Conservation (phyloP, 2,888 invertebrate genomes). For the Phyllotreta cruciferae region DNA sequence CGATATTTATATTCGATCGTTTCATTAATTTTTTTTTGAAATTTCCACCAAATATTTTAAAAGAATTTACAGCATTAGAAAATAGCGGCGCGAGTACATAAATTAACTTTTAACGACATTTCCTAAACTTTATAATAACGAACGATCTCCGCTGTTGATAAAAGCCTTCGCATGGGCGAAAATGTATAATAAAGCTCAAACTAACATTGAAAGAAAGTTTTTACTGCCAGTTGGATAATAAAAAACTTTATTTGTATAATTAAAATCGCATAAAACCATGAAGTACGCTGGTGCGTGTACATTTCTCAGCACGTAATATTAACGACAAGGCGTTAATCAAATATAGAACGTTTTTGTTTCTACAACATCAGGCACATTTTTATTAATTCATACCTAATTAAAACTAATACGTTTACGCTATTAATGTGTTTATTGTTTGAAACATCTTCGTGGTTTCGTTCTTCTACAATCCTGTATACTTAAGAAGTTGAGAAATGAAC, state of each 20-base stretch:
- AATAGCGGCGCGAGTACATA: too few species aligned
- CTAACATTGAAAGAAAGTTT: constrained; percentile 23
- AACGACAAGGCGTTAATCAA: constrained; percentile 26
- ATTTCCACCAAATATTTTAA: too few species aligned
- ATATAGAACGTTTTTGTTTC: constrained; percentile 18
- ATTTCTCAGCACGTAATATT: constrained; percentile 21
- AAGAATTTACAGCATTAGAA: too few species aligned
- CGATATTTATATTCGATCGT: too few species aligned
- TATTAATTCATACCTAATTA: too few species aligned
- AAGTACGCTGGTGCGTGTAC: constrained; percentile 33
- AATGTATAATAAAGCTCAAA: constrained; percentile 10
- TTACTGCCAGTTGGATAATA: constrained; percentile 18
- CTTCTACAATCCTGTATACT: too few species aligned
- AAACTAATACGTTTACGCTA: too few species aligned
- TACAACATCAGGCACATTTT: neutral
- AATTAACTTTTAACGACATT: too few species aligned
- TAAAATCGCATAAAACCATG: constrained; percentile 33
- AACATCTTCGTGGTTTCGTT: too few species aligned
- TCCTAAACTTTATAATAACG: neutral
- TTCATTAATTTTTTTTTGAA: too few species aligned
- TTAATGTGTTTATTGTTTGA: too few species aligned
- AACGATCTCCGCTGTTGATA: constrained; percentile 6
- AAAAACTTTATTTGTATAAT: constrained; percentile 29
- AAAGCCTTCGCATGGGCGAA: constrained; percentile 6
- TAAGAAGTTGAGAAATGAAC: constrained; percentile 12